Base-by-base conservation (phyloP, 2,888 invertebrate genomes). In the Drosophila mettleri region DNA sequence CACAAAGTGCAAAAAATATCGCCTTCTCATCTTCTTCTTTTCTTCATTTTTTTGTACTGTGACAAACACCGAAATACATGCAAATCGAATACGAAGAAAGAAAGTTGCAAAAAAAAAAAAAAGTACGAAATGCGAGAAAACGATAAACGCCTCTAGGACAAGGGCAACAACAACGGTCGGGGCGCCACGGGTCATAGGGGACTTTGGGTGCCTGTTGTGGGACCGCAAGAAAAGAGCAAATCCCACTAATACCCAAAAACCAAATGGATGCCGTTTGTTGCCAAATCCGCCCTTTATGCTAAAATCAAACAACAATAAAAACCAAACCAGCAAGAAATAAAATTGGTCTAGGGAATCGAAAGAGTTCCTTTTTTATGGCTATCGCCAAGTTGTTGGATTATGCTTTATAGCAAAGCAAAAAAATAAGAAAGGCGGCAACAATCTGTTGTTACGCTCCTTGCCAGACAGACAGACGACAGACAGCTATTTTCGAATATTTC, bases 281-380 rank as follows among this genome's bases (percentile, higher is more conserved):
- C 59, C 78, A 82, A 86, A 84, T 86, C 81, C 87, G 74, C 69
- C 71, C 72, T 82, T 82, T 82, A 82, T 82, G 87, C 79, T 68
- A 66, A 86, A 82, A 86, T 86, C 81, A 82, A 87, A 83, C 83
- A 86, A 86, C 80, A 86, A 87, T 86, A 80, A 87, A 85, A 80
- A 64, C 18, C 36, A 62, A 68, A 66, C 65, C 80, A 72, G 66
- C 80, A 66, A 72, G 65, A 80, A 68, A 73, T 76, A 52, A 76
- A 80, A 74, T 73, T 77, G 76, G 68, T 57, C 59, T 43, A 65
- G 29, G 45, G 49, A 55, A 57, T 53, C 27, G 27, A 46, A 54
- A 58, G 71, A 41, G 58, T 63, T 72, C 18, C 65, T 55, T 39
- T 80, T 81, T 82, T 82, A 87, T 78, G 82, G 65, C 68, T 85